These are phyloP conservation scores for Cataglyphis albicans DNA, from an alignment of 2,888 invertebrate genomes.

Conservation along the genomic window DNA sequence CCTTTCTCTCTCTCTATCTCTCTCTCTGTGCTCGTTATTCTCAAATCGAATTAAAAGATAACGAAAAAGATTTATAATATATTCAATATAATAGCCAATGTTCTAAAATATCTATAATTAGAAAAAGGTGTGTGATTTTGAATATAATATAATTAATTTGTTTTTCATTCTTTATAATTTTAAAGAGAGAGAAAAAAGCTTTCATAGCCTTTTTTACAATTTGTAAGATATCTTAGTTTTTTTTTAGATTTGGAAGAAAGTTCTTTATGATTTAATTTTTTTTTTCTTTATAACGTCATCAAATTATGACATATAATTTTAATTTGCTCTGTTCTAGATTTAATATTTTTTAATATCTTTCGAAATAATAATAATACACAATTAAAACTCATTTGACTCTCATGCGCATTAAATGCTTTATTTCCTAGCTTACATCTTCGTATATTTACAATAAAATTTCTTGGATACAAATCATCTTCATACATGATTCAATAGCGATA, in stretches of 20 bases:
- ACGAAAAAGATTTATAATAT: neutral
- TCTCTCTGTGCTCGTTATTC: neutral
- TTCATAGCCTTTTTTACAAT: neutral
- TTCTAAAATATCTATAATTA: neutral
- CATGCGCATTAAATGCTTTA: constrained; percentile 18
- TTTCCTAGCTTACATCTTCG: constrained; percentile 64
- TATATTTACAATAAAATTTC: constrained; percentile 64
- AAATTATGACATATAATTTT: neutral
- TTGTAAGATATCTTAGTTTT: neutral
- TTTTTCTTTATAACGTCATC: neutral
- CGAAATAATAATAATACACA: neutral
- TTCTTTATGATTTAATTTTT: neutral
- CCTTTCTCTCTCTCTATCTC: neutral
- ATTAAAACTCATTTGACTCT: neutral
- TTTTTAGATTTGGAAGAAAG: neutral
- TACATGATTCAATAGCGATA: neutral
- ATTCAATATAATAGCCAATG: neutral
- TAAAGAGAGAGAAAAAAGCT: neutral
- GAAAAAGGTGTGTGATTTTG: neutral
- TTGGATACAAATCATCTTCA: constrained; percentile 61
- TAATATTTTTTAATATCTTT: neutral
- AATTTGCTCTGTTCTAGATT: neutral
- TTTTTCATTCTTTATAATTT: neutral
- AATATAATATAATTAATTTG: neutral
- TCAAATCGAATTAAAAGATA: neutral